Conservation (phyloP, 1,140 invertebrate genomes). For the Ladona fulva region DNA sequence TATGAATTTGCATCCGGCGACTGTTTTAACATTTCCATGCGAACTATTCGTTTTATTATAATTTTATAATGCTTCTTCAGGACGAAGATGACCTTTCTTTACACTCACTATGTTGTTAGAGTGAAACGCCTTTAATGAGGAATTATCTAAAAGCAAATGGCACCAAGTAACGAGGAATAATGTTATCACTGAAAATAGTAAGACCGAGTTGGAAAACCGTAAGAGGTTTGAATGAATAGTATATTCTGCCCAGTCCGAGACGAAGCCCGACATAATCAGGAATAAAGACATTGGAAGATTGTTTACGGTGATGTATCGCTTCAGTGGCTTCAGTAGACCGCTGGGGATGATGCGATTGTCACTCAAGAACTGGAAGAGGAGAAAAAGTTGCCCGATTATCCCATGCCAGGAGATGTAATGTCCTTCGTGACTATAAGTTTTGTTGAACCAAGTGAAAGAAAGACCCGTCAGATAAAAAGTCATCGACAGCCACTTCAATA, state of each 20-base stretch:
- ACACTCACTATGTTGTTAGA: too few relatives aligned
- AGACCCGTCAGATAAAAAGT: neutral
- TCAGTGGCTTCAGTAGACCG: neutral
- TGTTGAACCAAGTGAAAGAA: neutral
- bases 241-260: neutral
- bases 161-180: neutral
- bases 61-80: too few relatives aligned
- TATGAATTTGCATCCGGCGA: too few relatives aligned
- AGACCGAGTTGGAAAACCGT: neutral
- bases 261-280: neutral
- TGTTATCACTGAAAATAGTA: neutral
- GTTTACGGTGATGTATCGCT: neutral
- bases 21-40: too few relatives aligned
- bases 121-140: too few relatives aligned
- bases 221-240: neutral
- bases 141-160: neutral
- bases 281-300: neutral
- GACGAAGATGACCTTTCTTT: too few relatives aligned
- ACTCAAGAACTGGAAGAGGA: neutral
- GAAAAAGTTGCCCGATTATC: neutral
- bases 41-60: too few relatives aligned
- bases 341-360: neutral
- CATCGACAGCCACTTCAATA: neutral
- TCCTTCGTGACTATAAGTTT: neutral
- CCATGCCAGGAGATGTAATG: neutral